Evolutionary conservation across 2,888 invertebrate species (phyloP).

Genomic region (Athripsodes cinereus): DNA sequence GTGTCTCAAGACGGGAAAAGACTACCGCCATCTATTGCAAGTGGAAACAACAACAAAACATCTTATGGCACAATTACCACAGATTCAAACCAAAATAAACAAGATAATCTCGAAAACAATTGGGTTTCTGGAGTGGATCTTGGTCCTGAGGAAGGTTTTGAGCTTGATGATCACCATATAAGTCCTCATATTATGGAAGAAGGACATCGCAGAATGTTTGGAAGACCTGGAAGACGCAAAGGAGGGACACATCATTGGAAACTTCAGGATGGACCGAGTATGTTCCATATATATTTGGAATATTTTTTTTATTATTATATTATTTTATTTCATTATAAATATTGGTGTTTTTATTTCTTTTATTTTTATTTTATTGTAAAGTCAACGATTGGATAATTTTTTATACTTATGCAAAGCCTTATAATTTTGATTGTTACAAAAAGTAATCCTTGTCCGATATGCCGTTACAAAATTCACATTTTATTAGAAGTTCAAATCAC

Average conservation of each 20-base stretch:
- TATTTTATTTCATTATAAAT: background rate
- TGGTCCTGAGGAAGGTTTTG: conserved; percentile 46
- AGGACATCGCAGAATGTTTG: conserved; percentile 44
- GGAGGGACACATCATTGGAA: conserved; percentile 33
- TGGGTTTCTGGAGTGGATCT: conserved; percentile 53
- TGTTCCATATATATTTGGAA: conserved; percentile 32
- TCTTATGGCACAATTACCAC: conserved; percentile 9
- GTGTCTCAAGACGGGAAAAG: conserved; percentile 22
- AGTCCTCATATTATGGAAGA: conserved; percentile 51
- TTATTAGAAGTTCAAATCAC: too few species aligned
- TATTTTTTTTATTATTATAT: background rate
- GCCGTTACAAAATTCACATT: too few species aligned
- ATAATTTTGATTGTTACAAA: too few species aligned
- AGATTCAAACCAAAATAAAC: background rate
- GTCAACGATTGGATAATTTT: background rate
- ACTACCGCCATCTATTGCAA: conserved; percentile 6
- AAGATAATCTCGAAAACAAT: conserved; percentile 31
- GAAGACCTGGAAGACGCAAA: conserved; percentile 50
- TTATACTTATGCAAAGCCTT: too few species aligned
- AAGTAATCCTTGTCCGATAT: too few species aligned
- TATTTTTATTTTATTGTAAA: background rate
- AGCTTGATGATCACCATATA: conserved; percentile 48
- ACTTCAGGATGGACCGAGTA: conserved; percentile 53
- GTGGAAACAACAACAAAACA: conserved; percentile 14
- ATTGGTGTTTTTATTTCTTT: background rate